These are phyloP conservation scores for Actias luna DNA, from an alignment of 2,888 invertebrate species.

Conservation along the genomic window DNA sequence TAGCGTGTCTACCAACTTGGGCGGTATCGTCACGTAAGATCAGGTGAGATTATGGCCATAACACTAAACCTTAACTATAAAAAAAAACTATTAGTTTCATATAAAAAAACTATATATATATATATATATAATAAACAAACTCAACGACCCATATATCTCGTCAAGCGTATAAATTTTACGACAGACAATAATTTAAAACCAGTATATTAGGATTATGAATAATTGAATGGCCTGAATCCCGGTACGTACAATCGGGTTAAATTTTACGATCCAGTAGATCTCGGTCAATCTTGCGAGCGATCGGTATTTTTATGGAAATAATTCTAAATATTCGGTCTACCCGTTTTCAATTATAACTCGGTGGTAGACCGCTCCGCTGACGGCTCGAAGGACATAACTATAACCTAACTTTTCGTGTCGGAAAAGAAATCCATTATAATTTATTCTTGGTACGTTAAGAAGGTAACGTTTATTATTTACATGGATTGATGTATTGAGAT, in stretches of 20 bases:
- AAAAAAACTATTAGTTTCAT: no score
- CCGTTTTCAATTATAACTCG: not conserved
- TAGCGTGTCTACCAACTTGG: no score
- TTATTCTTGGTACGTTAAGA: not conserved
- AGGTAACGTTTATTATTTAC: not conserved
- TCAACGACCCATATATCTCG: not conserved
- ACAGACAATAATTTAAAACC: not conserved
- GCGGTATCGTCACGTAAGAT: no score
- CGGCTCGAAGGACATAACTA: not conserved
- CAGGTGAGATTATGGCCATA: no score
- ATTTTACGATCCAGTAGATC: not conserved
- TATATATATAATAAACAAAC: not conserved
- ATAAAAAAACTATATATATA: no score
- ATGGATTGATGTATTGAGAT: no score
- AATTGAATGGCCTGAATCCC: not conserved
- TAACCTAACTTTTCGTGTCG: not conserved
- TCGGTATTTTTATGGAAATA: not conserved
- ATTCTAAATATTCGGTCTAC: not conserved
- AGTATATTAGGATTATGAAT: slow-evolving; percentile 7
- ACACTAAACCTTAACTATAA: no score
- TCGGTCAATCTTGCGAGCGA: not conserved
- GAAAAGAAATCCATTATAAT: not conserved
- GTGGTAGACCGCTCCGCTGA: not conserved
- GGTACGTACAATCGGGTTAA: not conserved
- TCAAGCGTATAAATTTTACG: slow-evolving; percentile 2